Percentiles rank a stretch among this genome's conserved stretches.
Conservation (phyloP, 2,113 vertebrate species). For the Psammodynastes pulverulentus region DNA sequence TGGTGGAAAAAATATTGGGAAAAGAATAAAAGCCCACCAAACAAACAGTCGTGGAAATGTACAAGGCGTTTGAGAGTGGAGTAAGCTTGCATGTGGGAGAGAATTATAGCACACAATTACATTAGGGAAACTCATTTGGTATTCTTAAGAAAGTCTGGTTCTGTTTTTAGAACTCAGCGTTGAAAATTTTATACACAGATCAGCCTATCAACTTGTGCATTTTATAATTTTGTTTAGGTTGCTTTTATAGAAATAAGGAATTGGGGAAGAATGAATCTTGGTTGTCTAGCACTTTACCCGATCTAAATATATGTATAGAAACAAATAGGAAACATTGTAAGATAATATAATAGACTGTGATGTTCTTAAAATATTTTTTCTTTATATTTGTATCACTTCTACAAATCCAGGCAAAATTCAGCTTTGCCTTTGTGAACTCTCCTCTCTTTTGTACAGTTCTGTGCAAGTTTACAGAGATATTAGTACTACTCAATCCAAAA, state of each 20-base stretch:
- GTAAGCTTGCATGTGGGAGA: conserved; percentile 33
- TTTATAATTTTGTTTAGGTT: neutral
- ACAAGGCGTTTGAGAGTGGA: conserved; percentile 58
- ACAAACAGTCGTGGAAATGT: conserved; percentile 52
- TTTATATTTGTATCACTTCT: neutral
- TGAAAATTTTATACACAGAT: neutral
- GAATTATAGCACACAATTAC: conserved; percentile 28
- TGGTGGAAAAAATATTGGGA: conserved; percentile 68
- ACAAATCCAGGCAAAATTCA: neutral
- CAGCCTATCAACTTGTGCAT: neutral
- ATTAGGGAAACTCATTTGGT: conserved; percentile 42
- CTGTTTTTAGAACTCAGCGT: neutral
- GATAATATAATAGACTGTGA: neutral
- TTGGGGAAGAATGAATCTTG: neutral
- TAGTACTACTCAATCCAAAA: neutral
- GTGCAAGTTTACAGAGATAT: neutral
- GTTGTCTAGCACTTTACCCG: neutral
- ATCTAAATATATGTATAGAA: neutral
- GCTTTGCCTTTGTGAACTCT: neutral
- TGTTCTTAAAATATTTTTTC: neutral
- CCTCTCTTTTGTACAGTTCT: neutral
- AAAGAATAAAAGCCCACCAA: conserved; percentile 62
- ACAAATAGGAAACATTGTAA: neutral
- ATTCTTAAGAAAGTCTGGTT: neutral
- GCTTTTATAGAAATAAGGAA: neutral